Percentiles rank a stretch among this genome's conserved stretches.
phyloP scores from a whole-genome alignment of 2,888 invertebrate genomes.

The Synanthedon myopaeformis region DNA sequence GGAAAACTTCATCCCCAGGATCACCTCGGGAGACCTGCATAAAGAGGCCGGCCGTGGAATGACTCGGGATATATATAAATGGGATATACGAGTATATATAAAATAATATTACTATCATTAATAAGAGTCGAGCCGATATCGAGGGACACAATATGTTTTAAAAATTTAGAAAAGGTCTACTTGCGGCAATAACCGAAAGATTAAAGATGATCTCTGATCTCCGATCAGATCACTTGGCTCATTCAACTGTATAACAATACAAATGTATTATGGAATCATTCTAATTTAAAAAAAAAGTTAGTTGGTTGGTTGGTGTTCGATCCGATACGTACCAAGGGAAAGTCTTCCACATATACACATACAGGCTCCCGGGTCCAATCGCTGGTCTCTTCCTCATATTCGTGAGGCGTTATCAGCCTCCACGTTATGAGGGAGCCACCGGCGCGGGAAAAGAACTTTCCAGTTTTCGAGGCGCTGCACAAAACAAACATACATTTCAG shows the following conservation, averaged over 20 bases:
- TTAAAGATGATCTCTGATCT: no score
- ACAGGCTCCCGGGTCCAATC: slow-evolving; percentile 99
- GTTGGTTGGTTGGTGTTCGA: no score
- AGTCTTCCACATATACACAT: no score
- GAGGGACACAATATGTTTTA: no score
- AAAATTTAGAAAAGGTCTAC: no score
- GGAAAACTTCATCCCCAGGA: slow-evolving; percentile 97
- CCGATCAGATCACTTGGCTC: slow-evolving; percentile 97
- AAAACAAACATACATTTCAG: slow-evolving; percentile 67
- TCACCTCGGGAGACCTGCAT: slow-evolving; percentile 90
- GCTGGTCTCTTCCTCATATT: slow-evolving; percentile 96
- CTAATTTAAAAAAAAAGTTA: no score
- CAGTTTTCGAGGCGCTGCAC: slow-evolving; percentile 96
- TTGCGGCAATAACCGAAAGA: no score
- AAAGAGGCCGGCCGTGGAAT: no score
- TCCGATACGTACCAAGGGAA: slow-evolving; percentile 78
- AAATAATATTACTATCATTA: no score
- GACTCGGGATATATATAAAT: no score
- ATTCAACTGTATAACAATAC: slow-evolving; percentile 73
- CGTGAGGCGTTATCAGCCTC: slow-evolving; percentile 94
- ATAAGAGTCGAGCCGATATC: no score
- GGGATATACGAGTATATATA: no score
- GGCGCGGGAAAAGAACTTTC: slow-evolving; percentile 99
- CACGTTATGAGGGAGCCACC: slow-evolving; percentile 88
- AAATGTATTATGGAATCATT: not conserved